Percentiles rank a stretch among this genome's conserved stretches.
These are phyloP conservation scores for Laothoe populi DNA, from an alignment of 2,888 invertebrate genomes.

Conservation along the genomic window DNA sequence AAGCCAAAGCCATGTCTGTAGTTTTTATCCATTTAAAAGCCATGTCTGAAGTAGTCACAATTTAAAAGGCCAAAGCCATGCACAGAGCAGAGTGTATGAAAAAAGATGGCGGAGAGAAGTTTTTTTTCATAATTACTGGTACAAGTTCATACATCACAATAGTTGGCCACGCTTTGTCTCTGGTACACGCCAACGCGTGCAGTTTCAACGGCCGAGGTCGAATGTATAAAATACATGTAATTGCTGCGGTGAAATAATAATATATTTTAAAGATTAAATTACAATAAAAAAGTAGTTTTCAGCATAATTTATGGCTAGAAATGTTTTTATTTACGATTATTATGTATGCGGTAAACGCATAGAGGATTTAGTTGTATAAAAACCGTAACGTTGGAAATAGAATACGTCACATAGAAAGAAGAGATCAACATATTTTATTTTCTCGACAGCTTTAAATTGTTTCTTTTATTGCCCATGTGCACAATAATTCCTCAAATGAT, in stretches of 20 bases:
- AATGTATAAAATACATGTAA: slow-evolving; percentile 10
- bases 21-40: no score
- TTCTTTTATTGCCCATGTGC: not conserved
- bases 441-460: not conserved
- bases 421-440: not conserved
- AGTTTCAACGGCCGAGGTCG: slow-evolving; percentile 8
- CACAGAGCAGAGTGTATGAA: slow-evolving; percentile 48
- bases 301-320: not conserved
- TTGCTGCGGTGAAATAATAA: slow-evolving; percentile 11
- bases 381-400: not conserved
- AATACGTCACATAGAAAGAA: not conserved
- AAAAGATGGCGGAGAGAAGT: slow-evolving; percentile 28
- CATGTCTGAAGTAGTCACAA: no score
- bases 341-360: not conserved
- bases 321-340: not conserved
- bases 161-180: slow-evolving; percentile 17
- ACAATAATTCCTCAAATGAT: not conserved
- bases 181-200: slow-evolving; percentile 8
- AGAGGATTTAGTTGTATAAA: not conserved
- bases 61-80: no score
- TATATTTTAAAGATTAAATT: slow-evolving; percentile 14
- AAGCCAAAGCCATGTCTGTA: no score
- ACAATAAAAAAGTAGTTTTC: not conserved
- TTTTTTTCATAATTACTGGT: slow-evolving; percentile 32
- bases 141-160: slow-evolving; percentile 16